Conservation (phyloP, 2,797 vertebrate genomes). For the Peromyscus melanophrys region DNA sequence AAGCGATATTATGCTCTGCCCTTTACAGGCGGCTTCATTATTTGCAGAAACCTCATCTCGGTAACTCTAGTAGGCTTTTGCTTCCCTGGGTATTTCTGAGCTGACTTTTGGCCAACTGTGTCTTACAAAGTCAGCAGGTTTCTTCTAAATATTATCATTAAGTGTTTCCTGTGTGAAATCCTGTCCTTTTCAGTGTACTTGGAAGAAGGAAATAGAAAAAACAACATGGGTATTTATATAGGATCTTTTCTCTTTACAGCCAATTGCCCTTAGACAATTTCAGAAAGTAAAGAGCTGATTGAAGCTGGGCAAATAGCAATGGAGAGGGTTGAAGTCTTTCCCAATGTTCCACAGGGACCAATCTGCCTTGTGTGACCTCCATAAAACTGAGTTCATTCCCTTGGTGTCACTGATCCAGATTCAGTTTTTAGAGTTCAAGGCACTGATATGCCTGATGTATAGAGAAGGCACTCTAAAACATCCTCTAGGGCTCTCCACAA, state of each 20-base stretch:
- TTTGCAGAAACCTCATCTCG: slow-evolving; percentile 79
- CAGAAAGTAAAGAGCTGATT: slow-evolving; percentile 22
- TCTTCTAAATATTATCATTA: slow-evolving; percentile 85
- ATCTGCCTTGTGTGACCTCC: slow-evolving; percentile 32
- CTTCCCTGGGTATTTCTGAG: slow-evolving; percentile 82
- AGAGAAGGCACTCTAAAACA: not conserved
- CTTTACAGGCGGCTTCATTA: slow-evolving; percentile 74
- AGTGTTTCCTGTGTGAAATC: slow-evolving; percentile 87
- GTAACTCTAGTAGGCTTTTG: slow-evolving; percentile 75
- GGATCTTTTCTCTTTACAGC: slow-evolving; percentile 68
- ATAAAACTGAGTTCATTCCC: slow-evolving; percentile 52
- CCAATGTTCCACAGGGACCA: slow-evolving; percentile 16
- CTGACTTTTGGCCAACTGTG: slow-evolving; percentile 85
- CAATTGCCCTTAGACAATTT: slow-evolving; percentile 70
- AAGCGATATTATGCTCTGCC: slow-evolving; percentile 84
- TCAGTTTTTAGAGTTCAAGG: slow-evolving; percentile 63
- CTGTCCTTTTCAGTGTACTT: slow-evolving; percentile 86
- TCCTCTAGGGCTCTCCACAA: not conserved
- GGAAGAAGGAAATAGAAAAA: slow-evolving; percentile 86
- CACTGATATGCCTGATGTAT: not conserved
- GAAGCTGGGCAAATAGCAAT: slow-evolving; percentile 17
- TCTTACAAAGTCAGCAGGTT: slow-evolving; percentile 88
- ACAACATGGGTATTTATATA: slow-evolving; percentile 76
- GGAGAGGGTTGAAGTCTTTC: slow-evolving; percentile 58
- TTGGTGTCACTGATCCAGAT: slow-evolving; percentile 27